Evolutionary conservation across 2,888 invertebrate species (phyloP), one percentile per base, ranked within the genome.

Genomic region (Euproctis similis): DNA sequence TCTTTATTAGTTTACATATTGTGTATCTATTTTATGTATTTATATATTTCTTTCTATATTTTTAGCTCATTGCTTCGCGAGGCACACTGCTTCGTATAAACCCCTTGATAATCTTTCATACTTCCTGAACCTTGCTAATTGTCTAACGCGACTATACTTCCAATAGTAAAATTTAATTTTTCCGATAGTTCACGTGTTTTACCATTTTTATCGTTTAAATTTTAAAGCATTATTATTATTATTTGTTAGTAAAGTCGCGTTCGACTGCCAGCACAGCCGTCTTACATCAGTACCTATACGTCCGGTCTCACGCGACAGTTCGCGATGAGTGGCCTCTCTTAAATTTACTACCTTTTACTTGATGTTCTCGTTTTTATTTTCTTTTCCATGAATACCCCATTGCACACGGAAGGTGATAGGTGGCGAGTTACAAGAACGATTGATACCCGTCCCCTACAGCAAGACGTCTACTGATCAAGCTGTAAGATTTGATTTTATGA

Each of bases 381-480:
- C 80, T 85, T 90, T 90, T 91, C 90, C 90, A 90, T 90, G 90
- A 91, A 90, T 87, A 89, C 90, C 90, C 76, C 72, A 78, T 92
- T 93, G 92, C 90, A 91, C 92, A 90, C 93, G 94, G 91, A 95
- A 97, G 97, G 97, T 97, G 92, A 97, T 97, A 94, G 97, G 97
- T 93, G 97, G 97, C 89, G 96, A 97, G 91, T 96, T 96, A 90
- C 96, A 97, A 92, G 97, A 97, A 90, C 95, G 97, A 89, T 95
- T 97, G 93, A 97, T 97, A 88, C 96, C 97, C 88, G 97, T 97
- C 88, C 97, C 97, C 87, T 97, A 97, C 94, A 97, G 97, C 96
- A 97, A 97, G 94, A 96, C 95, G 88, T 96, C 96, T 88, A 97
- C 97, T 89, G 97, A 97, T 91, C 97, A 97, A 94, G 97, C 97